Conservation (phyloP, 2,113 vertebrate genomes). For the Merops nubicus region DNA sequence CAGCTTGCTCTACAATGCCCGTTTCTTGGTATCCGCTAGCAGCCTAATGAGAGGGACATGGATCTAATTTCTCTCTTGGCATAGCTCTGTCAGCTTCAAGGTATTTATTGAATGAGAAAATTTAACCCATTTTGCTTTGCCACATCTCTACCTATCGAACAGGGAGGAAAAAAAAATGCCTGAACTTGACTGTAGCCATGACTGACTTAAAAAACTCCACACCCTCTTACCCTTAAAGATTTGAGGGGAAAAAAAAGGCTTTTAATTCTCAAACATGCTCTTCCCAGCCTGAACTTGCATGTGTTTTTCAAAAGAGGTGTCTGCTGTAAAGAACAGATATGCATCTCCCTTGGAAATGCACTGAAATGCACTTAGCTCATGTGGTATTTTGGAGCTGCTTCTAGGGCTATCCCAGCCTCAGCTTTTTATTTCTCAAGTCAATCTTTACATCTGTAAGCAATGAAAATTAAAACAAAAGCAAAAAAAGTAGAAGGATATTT, state of each 20-base stretch:
- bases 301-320: neutral
- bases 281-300: neutral
- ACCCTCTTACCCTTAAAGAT: neutral
- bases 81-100: neutral
- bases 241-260: neutral
- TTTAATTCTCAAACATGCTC: neutral
- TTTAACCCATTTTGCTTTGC: neutral
- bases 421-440: neutral
- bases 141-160: fast-evolving
- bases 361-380: neutral
- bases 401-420: neutral
- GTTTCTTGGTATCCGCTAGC: neutral
- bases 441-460: neutral
- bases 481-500: neutral
- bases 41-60: neutral
- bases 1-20: neutral
- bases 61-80: neutral
- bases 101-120: neutral
- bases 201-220: neutral
- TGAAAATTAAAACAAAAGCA: no score
- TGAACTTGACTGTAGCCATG: neutral
- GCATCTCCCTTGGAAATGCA: neutral
- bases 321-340: neutral
- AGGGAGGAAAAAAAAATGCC: neutral
- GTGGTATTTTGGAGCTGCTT: neutral